Conservation (phyloP, 1,140 invertebrate species). For the Euglossa dilemma region DNA sequence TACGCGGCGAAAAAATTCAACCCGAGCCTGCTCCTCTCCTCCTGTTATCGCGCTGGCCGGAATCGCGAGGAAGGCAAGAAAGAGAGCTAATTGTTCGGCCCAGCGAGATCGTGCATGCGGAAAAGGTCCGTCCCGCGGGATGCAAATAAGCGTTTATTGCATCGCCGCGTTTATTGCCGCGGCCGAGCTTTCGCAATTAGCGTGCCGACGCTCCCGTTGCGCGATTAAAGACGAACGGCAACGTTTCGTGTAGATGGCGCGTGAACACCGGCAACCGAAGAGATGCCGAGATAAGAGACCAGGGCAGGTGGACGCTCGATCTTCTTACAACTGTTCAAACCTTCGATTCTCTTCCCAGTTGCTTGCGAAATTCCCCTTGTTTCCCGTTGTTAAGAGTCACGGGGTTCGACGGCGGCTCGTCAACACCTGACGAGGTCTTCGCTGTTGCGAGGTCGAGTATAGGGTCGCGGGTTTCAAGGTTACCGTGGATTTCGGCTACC, state of each 20-base stretch:
- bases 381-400: neutral
- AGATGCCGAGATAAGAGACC: neutral
- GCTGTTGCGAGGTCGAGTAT: no score
- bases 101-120: neutral
- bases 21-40: neutral
- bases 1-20: neutral
- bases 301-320: conserved; percentile 6
- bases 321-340: neutral
- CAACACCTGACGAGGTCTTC: no score
- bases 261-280: neutral
- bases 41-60: neutral
- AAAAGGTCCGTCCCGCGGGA: neutral
- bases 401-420: neutral
- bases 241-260: neutral
- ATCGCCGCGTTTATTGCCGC: conserved; percentile 26
- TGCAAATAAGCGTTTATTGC: conserved; percentile 19
- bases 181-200: conserved; percentile 43
- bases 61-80: conserved; percentile 14
- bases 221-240: conserved; percentile 18
- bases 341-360: neutral
- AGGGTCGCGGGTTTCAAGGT: no score
- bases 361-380: neutral
- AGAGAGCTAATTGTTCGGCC: conserved; percentile 1
- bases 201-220: conserved; percentile 20
- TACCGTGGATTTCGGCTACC: no score